Percentiles rank a stretch among this genome's conserved stretches.
phyloP scores from a whole-genome alignment of 2,888 invertebrate species.

The Drosophila barbarae region DNA sequence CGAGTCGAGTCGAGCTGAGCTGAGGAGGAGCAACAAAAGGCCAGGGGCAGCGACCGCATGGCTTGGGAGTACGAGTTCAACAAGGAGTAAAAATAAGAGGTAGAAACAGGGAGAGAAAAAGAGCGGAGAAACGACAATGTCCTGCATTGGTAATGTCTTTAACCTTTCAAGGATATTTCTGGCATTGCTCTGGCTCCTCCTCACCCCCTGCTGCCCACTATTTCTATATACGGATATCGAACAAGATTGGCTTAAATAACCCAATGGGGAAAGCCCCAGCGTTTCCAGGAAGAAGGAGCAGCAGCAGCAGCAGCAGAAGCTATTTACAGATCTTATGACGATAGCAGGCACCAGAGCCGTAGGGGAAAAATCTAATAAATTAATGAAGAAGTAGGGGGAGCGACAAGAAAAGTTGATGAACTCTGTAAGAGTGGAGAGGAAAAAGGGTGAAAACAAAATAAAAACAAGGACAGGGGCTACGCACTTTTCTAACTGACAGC shows the following conservation, averaged over 20 bases:
- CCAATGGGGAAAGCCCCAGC: slow-evolving; percentile 19
- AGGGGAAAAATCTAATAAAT: slow-evolving; percentile 46
- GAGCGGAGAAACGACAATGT: slow-evolving; percentile 42
- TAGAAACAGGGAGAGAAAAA: neutral
- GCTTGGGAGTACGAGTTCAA: slow-evolving; percentile 67
- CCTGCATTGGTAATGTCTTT: slow-evolving; percentile 74
- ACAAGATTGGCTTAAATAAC: slow-evolving; percentile 52
- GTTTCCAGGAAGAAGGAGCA: slow-evolving; percentile 2
- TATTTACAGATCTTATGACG: slow-evolving; percentile 48
- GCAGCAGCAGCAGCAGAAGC: slow-evolving; percentile 13
- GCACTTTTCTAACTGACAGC: slow-evolving; percentile 29
- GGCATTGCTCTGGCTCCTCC: slow-evolving; percentile 54
- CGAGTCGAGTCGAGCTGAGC: neutral
- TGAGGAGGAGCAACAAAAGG: slow-evolving; percentile 39
- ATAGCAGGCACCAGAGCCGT: slow-evolving; percentile 32
- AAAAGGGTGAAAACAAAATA: slow-evolving; percentile 5
- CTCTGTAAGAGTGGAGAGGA: slow-evolving; percentile 43
- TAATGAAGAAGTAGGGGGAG: slow-evolving; percentile 17
- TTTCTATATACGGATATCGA: slow-evolving; percentile 49
- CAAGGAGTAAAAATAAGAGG: slow-evolving; percentile 26
- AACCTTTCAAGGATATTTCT: slow-evolving; percentile 77
- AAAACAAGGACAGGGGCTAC: slow-evolving; percentile 22
- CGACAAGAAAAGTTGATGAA: slow-evolving; percentile 64
- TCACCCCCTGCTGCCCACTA: neutral
- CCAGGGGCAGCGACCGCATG: slow-evolving; percentile 74